These are phyloP conservation scores for Notospermus geniculatus DNA, from an alignment of 1,140 invertebrate species.

Conservation along the genomic window DNA sequence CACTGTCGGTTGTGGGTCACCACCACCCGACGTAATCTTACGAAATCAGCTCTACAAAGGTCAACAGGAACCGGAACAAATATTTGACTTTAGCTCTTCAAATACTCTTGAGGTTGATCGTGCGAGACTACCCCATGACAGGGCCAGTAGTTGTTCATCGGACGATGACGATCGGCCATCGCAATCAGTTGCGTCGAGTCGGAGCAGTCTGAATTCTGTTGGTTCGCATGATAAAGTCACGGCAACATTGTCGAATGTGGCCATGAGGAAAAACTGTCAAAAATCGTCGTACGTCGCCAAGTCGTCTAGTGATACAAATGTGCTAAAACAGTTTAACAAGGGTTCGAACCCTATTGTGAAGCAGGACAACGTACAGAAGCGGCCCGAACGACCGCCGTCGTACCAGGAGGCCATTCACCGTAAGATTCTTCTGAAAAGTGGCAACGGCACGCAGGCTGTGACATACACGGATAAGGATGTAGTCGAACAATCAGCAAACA, in stretches of 20 bases:
- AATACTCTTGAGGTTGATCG: neutral
- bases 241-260: no score
- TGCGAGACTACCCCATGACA: neutral
- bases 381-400: constrained; percentile 40
- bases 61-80: no score
- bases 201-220: no score
- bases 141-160: neutral
- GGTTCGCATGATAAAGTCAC: no score
- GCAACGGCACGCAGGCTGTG: constrained; percentile 21
- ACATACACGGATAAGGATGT: constrained; percentile 42
- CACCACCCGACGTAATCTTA: constrained; percentile 3
- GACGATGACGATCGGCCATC: neutral
- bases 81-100: no score
- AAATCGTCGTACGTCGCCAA: neutral
- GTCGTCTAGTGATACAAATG: neutral
- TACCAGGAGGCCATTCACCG: constrained; percentile 44
- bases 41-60: neutral
- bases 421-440: constrained; percentile 36
- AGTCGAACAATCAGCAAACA: constrained; percentile 47
- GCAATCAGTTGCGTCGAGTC: no score
- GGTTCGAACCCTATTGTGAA: neutral
- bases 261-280: no score
- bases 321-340: neutral
- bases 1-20: neutral
- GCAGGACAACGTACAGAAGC: neutral